Conservation (phyloP, 2,113 vertebrate species). For the Epinephelus cyanopodus region DNA sequence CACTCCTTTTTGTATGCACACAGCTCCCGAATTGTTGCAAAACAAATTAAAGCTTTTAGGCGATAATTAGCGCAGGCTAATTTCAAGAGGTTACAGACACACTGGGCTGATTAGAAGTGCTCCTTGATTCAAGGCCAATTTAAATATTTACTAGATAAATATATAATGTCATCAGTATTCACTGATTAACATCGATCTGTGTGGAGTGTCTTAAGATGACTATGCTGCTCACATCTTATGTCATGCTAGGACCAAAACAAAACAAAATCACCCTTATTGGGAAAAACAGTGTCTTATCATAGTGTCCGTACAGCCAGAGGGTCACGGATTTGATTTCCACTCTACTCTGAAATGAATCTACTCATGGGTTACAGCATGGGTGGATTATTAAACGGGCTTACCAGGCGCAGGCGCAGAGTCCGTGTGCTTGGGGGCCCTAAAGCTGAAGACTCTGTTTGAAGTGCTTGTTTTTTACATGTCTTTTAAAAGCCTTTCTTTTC, state of each 20-base stretch:
- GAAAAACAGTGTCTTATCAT: not conserved
- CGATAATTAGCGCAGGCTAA: conserved; percentile 88
- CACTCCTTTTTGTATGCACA: conserved; percentile 75
- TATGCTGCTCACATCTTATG: not conserved
- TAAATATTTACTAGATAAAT: conserved; percentile 72
- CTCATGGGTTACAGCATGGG: no score
- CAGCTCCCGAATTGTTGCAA: conserved; percentile 85
- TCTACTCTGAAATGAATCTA: no score
- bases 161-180: conserved; percentile 46
- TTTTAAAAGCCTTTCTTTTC: no score
- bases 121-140: conserved; percentile 84
- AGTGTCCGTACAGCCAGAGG: no score
- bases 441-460: no score
- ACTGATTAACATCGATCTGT: conserved; percentile 62
- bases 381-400: no score
- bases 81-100: conserved; percentile 87
- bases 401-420: no score
- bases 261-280: no score
- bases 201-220: conserved; percentile 3
- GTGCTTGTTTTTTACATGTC: no score
- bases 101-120: conserved; percentile 85
- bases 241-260: not conserved
- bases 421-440: no score
- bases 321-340: no score
- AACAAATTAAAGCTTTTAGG: conserved; percentile 90